Percentiles rank a stretch among this genome's conserved stretches.
These are phyloP conservation scores for Neoniphon sammara DNA, from an alignment of 2,797 vertebrate species.

Conservation along the genomic window DNA sequence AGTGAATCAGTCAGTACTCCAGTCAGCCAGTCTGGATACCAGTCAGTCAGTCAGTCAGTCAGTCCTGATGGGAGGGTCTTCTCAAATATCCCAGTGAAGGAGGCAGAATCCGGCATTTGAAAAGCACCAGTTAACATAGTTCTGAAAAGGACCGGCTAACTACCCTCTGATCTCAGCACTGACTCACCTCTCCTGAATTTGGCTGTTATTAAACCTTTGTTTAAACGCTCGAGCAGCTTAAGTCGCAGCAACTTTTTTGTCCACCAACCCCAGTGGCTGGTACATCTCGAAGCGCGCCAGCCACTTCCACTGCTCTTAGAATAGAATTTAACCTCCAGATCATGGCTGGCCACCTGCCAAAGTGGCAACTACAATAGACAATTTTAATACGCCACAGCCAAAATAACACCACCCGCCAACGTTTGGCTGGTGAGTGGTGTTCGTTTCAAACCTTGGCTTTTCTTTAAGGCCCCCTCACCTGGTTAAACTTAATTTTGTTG, in stretches of 20 bases:
- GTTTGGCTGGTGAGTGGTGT: slow-evolving; percentile 30
- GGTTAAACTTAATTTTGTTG: slow-evolving; percentile 62
- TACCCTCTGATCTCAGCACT: neutral
- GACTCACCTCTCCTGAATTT: neutral
- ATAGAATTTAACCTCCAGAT: slow-evolving; percentile 15
- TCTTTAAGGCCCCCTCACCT: slow-evolving; percentile 54
- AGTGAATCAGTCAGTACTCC: slow-evolving; percentile 44
- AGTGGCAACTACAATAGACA: slow-evolving; percentile 1
- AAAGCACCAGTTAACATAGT: neutral
- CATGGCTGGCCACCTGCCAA: slow-evolving; percentile 3
- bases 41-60: neutral
- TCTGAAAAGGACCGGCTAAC: neutral
- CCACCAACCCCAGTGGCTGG: too few relatives aligned
- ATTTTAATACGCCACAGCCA: neutral
- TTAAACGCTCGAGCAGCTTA: neutral
- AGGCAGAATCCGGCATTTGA: neutral
- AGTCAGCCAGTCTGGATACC: slow-evolving; percentile 28
- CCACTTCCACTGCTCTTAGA: neutral
- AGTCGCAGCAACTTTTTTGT: too few relatives aligned
- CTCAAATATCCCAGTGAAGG: neutral
- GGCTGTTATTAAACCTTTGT: neutral
- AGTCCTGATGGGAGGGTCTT: slow-evolving; percentile 1
- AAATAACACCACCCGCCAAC: slow-evolving; percentile 23
- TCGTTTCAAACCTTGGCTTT: slow-evolving; percentile 47
- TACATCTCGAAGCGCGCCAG: too few relatives aligned